phyloP scores from a whole-genome alignment of 2,888 invertebrate genomes.

The Sminthurinus aureus region DNA sequence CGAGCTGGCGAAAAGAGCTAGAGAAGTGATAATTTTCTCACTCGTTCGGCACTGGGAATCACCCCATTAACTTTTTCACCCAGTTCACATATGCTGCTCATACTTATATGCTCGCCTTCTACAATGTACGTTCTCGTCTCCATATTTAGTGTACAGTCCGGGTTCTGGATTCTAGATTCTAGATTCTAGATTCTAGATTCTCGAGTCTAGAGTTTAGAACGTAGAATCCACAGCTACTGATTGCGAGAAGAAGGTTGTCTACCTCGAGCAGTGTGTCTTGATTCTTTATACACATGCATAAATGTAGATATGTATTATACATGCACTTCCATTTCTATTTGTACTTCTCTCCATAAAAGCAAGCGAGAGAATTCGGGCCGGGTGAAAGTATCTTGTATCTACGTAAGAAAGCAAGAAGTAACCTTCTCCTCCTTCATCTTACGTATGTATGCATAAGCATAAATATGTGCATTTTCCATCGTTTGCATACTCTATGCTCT shows the following conservation, averaged over 20 bases:
- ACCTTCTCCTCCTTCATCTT: too few relatives aligned
- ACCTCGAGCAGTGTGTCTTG: neutral
- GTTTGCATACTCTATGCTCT: too few relatives aligned
- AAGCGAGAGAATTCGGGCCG: too few relatives aligned
- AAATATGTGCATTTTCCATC: neutral
- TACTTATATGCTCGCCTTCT: neutral
- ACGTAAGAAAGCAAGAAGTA: neutral
- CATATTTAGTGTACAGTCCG: too few relatives aligned
- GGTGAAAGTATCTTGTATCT: too few relatives aligned
- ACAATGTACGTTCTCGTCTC: neutral
- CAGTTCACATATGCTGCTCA: constrained; percentile 7
- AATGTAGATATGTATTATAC: too few relatives aligned
- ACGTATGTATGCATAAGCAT: neutral
- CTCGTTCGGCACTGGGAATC: constrained; percentile 37
- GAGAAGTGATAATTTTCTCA: constrained; percentile 41
- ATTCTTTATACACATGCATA: too few relatives aligned
- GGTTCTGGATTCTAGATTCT: too few relatives aligned
- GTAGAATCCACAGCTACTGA: too few relatives aligned
- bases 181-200: too few relatives aligned
- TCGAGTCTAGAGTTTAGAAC: too few relatives aligned
- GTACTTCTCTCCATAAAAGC: neutral
- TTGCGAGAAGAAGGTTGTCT: neutral
- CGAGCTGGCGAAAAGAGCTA: constrained; percentile 36
- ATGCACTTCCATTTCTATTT: neutral
- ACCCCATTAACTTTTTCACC: constrained; percentile 40